A percentile compares a stretch with the other conserved stretches of the same genome.
phyloP scores from a whole-genome alignment of 2,888 invertebrate species.

The Steinernema hermaphroditum region DNA sequence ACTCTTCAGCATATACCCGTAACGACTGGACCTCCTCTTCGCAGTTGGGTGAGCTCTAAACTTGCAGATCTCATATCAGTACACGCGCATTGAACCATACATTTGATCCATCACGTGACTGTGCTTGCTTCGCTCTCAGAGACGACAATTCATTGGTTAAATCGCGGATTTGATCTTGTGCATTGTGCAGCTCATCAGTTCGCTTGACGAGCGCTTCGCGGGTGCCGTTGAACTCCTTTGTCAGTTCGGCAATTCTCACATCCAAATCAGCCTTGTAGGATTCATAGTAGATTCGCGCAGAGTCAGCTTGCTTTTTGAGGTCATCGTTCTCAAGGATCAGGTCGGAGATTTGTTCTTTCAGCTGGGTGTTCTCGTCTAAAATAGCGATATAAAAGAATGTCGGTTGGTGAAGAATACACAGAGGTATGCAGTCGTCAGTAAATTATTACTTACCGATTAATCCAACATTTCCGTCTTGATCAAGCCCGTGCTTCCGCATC shows the following conservation, averaged over 20 bases:
- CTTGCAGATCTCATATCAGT: not conserved
- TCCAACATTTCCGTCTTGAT: conserved; percentile 11
- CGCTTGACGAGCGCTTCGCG: not conserved
- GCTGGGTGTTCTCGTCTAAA: not conserved
- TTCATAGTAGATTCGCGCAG: not conserved
- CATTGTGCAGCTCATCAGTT: not conserved
- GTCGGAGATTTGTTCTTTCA: not conserved
- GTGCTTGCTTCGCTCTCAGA: not conserved
- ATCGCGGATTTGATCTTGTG: not conserved
- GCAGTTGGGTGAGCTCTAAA: not conserved
- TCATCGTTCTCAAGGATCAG: not conserved
- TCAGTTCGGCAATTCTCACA: not conserved
- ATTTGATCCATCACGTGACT: not conserved
- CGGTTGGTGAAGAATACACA: too few species aligned
- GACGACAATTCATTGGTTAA: not conserved
- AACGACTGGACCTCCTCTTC: not conserved
- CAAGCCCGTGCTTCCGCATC: conserved; percentile 39
- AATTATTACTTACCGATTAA: not conserved
- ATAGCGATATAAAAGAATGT: not conserved
- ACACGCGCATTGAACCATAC: not conserved
- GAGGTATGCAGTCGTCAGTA: too few species aligned
- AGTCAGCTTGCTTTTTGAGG: not conserved
- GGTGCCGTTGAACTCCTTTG: not conserved
- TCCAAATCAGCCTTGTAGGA: not conserved
- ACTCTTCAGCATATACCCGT: not conserved